Base-by-base conservation (phyloP, 1,140 invertebrate genomes). In the Asbolus verrucosus region DNA sequence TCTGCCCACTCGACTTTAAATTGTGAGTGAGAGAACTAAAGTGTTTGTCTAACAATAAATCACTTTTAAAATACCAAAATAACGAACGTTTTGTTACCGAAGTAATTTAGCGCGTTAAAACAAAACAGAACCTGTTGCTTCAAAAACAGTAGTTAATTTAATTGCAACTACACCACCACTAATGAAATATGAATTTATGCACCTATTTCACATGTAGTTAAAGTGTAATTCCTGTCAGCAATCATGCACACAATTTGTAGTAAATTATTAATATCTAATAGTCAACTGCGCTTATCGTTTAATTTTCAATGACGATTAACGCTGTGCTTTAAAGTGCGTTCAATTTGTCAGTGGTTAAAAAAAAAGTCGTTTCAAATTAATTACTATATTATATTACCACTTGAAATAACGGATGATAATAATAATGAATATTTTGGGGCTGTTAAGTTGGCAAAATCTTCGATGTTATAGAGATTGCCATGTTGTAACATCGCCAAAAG, bases 1-100 rank as follows among this genome's bases (percentile, higher is more conserved):
- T n/a, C n/a, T n/a, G n/a, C n/a, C n/a, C n/a, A n/a, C n/a, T n/a
- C n/a, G n/a, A n/a, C n/a, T n/a, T n/a, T n/a, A n/a, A n/a, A n/a
- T n/a, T n/a, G n/a, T n/a, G n/a, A n/a, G n/a, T n/a, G n/a, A n/a
- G n/a, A n/a, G n/a, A n/a, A n/a, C n/a, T n/a, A n/a, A n/a, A n/a
- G n/a, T n/a, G 11, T 14, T 54, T 14, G 21, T 54, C 27, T 6
- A 0, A 13, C 13, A 54, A 9, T 50, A 54, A 19, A 24, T 50
- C 43, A 50, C 46, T 54, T 54, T 54, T 54, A 54, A 54, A 54
- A 54, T 54, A 21, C 46, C 19, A 54, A 54, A 54, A 54, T 54
- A 54, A 54, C 27, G 24, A 54, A 30, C 27, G 46, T 54, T 54
- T 54, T 54, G 46, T 54, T 54, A 54, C 18, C 46, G 21, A 54